Base-by-base conservation (phyloP, 2,113 vertebrate species). In the Rhodinocichla rosea region DNA sequence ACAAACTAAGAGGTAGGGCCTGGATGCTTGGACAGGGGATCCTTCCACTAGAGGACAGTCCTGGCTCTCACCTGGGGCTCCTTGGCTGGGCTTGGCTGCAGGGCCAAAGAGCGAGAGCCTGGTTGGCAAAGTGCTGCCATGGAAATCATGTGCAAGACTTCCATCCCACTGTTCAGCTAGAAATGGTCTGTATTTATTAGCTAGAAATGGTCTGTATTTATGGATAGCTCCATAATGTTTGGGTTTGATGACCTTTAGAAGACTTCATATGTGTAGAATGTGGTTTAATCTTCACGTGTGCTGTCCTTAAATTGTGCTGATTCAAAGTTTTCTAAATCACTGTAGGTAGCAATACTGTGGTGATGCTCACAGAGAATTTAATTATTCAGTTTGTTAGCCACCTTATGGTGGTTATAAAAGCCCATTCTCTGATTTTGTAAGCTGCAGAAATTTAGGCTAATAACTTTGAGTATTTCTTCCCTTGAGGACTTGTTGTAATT, bases 1-100 rank as follows among this genome's bases (percentile, higher is more conserved):
- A 99, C 98, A 99, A 99, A 97, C 98, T 99, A 71, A 97, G 99
- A 98, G 99, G 99, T 99, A 97, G 21, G 96, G 49, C 40, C 42
- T 56, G 23, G 27, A 6, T 75, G 78, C 52, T 45, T 47, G 81
- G 56, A 3, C 77, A 70, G 65, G 60, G 42, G 11, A 59, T 76
- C 91, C 88, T 89, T 83, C 91, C 87, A 63, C 73, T 91, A 96
- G 96, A 94, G 90, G 90, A 92, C 87, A 84, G 73, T 91, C 94
- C 91, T 89, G 50, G 18, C 77, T 76, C n/a, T 92, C 42, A 49
- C 69, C 69, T 69, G 40, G 75, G 33, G 44, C 32, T 82, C 47
- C 85, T 49, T 37, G 78, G 27, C 62, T 75, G 74, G 63, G 19
- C 32, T 83, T 85, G 79, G 27, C 78, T 82, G 33, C 17, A 9